Base-by-base conservation (phyloP, 2,113 vertebrate genomes). In the Plectropomus leopardus region DNA sequence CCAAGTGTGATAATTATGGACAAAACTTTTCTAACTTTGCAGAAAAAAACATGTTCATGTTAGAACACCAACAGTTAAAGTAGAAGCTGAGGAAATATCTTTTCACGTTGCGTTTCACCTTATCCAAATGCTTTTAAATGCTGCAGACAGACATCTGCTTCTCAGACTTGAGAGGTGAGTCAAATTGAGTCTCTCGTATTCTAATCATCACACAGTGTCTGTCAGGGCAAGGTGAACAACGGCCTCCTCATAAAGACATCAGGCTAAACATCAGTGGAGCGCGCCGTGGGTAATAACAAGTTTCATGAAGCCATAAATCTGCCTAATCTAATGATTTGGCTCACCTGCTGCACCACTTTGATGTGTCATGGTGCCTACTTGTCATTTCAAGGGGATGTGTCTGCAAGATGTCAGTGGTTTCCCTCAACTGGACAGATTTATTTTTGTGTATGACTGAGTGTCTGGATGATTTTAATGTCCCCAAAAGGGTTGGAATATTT, bases 231-330 rank as follows among this genome's bases (percentile, higher is more conserved):
- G 90, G 87, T 92, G 92, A 94, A 86, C 90, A 83, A 82, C 59
- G 76, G 79, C 78, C 81, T 63, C 50, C 92, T 92, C 89, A 95
- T 94, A 92, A 94, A 94, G 92, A 93, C 93, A 93, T 94, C 93
- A 92, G 85, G 76, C 84, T 88, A 90, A 92, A 89, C 93, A 92
- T 91, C 93, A 92, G 84, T 88, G 90, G 76, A 90, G 90, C 88
- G 66, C 64, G 51, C 81, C 67, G 21, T 78, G 83, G 91, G 90
- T 93, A 92, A 92, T 94, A 94, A 94, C 92, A 93, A 89, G 87
- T 92, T 93, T 95, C 92, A 94, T 92, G 89, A 89, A 92, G 83
- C 90, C 82, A 89, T 95, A 95, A 95, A 94, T 94, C 93, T 92
- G 88, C 88, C 91, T 90, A 88, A 94, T 92, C 90, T 92, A 94